phyloP scores from a whole-genome alignment of 2,797 vertebrate species.

The Microtus agrestis region DNA sequence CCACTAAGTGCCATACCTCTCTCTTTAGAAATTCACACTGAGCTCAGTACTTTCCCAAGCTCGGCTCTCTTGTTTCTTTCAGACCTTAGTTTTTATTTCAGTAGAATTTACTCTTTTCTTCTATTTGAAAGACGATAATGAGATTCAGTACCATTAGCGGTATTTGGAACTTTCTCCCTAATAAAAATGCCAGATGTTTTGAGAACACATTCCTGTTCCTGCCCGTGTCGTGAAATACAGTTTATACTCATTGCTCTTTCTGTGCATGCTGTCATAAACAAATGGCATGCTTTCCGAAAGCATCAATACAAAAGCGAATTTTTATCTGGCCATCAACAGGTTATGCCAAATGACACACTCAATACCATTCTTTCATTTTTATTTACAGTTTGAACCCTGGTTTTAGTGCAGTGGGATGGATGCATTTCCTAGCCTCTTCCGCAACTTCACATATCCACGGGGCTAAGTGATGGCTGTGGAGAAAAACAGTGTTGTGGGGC shows the following conservation, averaged over 20 bases:
- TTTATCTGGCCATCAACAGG: neutral
- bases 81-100: constrained; percentile 20
- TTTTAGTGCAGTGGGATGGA: neutral
- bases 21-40: constrained; percentile 45
- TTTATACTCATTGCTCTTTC: neutral
- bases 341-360: neutral
- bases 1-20: neutral
- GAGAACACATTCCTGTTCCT: neutral
- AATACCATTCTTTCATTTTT: neutral
- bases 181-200: constrained; percentile 28
- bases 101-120: constrained; percentile 26
- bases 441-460: neutral
- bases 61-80: neutral
- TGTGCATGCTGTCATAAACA: constrained; percentile 13
- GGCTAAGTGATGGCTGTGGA: neutral
- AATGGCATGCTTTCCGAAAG: constrained; percentile 31
- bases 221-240: neutral
- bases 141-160: neutral
- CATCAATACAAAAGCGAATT: neutral
- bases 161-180: neutral
- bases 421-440: neutral
- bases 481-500: neutral
- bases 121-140: neutral
- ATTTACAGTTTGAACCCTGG: neutral
- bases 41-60: neutral